Conservation (phyloP, 1,140 invertebrate genomes). For the Eriosoma lanigerum region DNA sequence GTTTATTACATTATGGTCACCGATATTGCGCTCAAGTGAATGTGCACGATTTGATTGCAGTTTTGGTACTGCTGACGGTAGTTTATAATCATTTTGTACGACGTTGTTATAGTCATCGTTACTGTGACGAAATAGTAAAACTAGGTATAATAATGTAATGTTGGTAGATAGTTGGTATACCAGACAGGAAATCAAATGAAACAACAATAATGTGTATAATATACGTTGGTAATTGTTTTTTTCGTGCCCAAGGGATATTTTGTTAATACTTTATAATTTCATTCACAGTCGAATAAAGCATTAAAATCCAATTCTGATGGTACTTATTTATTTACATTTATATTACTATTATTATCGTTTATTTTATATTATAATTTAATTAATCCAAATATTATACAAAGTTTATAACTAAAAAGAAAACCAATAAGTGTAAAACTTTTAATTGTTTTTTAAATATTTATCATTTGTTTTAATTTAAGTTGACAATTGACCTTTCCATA, state of each 20-base stretch:
- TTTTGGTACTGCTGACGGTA: constrained; percentile 4
- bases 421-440: too few relatives aligned
- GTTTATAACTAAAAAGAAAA: too few relatives aligned
- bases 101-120: constrained; percentile 17
- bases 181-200: constrained; percentile 32
- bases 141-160: background rate
- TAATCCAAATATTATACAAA: too few relatives aligned
- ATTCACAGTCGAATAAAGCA: background rate
- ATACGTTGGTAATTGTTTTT: constrained; percentile 11
- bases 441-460: too few relatives aligned
- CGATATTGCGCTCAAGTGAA: background rate
- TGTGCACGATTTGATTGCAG: constrained; percentile 7
- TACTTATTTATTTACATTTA: too few relatives aligned
- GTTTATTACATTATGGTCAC: too few relatives aligned
- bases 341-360: too few relatives aligned
- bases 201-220: constrained; percentile 28
- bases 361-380: too few relatives aligned
- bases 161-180: background rate
- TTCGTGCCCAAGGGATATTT: background rate
- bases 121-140: constrained; percentile 38
- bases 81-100: background rate
- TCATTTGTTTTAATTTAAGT: too few relatives aligned
- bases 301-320: too few relatives aligned
- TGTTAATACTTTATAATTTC: background rate
- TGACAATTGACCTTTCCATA: too few relatives aligned